Conservation (phyloP, 2,888 invertebrate species). For the Papilio demoleus region DNA sequence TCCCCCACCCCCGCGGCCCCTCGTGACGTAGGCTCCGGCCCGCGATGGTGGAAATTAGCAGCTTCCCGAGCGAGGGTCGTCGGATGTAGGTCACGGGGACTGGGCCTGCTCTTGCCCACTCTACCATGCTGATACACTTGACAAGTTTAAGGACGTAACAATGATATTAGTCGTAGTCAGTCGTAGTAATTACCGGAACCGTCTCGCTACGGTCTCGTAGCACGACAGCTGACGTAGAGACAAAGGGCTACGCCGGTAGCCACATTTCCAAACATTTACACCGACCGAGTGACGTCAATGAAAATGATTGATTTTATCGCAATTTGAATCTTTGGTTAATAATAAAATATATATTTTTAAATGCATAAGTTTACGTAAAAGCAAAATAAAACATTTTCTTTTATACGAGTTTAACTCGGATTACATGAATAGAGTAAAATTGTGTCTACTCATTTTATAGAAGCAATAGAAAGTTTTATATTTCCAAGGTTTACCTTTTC, state of each 20-base stretch:
- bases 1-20: constrained; percentile 51
- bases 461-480: constrained; percentile 26
- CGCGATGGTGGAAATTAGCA: constrained; percentile 82
- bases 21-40: constrained; percentile 72
- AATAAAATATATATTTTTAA: background rate
- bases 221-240: constrained; percentile 34
- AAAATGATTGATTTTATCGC: constrained; percentile 3
- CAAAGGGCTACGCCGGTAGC: constrained; percentile 27
- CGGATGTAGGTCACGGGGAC: constrained; percentile 82
- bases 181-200: constrained; percentile 29
- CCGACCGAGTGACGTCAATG: constrained; percentile 18
- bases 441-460: background rate
- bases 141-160: constrained; percentile 82
- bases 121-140: constrained; percentile 76
- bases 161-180: constrained; percentile 62
- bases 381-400: background rate
- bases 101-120: constrained; percentile 80
- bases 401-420: background rate
- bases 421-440: background rate
- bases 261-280: constrained; percentile 25
- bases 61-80: constrained; percentile 83
- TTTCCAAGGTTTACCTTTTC: background rate
- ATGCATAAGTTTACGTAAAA: too few species aligned
- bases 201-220: constrained; percentile 49
- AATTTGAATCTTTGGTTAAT: background rate